A percentile compares a stretch with the other conserved stretches of the same genome.
phyloP scores from a whole-genome alignment of 2,888 invertebrate species.

The Heliconius ethilla region DNA sequence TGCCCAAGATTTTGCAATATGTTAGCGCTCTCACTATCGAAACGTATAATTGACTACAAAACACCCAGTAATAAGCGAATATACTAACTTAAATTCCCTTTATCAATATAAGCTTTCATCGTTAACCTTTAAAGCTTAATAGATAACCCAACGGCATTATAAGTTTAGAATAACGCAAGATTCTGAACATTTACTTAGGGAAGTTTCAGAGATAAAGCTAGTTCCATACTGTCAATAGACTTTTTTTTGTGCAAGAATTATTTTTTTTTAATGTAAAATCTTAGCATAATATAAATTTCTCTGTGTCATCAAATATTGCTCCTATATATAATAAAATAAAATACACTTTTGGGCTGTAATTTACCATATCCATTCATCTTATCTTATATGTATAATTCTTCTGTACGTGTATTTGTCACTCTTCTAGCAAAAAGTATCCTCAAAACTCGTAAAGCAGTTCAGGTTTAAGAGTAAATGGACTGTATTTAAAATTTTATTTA shows the following conservation, averaged over 20 bases:
- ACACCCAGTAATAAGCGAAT: constrained; percentile 29
- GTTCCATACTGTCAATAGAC: neutral
- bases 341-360: too few species aligned
- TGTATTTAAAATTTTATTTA: too few species aligned
- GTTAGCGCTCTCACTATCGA: constrained; percentile 8
- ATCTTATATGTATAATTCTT: too few species aligned
- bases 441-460: too few species aligned
- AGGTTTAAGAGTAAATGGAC: too few species aligned
- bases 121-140: constrained; percentile 41
- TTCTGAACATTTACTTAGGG: constrained; percentile 35
- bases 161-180: constrained; percentile 30
- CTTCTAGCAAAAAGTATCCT: too few species aligned
- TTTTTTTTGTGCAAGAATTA: too few species aligned
- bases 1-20: neutral
- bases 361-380: too few species aligned
- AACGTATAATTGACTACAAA: constrained; percentile 20
- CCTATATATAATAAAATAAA: too few species aligned
- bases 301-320: too few species aligned
- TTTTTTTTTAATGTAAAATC: neutral
- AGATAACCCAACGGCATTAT: constrained; percentile 36
- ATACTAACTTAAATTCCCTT: constrained; percentile 31
- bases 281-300: neutral
- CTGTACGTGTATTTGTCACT: too few species aligned
- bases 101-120: constrained; percentile 40
- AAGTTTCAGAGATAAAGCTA: constrained; percentile 29